Conservation (phyloP, 2,888 invertebrate genomes). For the Ichneumoninae sp. region DNA sequence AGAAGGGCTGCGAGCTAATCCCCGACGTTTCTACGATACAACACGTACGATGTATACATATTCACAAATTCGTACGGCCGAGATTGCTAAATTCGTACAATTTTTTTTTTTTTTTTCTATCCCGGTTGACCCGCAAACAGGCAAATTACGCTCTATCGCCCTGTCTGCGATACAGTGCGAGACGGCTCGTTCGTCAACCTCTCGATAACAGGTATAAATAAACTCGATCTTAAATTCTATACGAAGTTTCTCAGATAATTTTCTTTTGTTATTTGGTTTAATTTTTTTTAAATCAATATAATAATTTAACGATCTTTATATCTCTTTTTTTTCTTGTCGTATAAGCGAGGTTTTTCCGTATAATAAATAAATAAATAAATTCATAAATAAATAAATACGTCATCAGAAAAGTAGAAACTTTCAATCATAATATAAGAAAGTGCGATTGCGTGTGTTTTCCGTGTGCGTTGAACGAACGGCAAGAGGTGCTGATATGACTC, state of each 20-base stretch:
- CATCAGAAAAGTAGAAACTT: background rate
- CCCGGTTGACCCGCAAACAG: slow-evolving; percentile 62
- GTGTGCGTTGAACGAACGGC: background rate
- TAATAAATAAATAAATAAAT: too few species aligned
- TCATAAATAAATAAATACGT: too few species aligned
- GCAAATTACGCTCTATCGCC: background rate
- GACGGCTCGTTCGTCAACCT: too few species aligned
- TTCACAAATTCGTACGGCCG: slow-evolving; percentile 18
- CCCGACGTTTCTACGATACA: slow-evolving; percentile 26
- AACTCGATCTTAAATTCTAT: too few species aligned
- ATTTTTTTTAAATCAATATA: background rate
- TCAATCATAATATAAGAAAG: too few species aligned
- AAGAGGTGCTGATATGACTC: slow-evolving; percentile 33
- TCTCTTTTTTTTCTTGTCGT: too few species aligned
- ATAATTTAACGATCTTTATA: too few species aligned
- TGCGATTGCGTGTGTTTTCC: too few species aligned
- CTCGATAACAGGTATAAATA: too few species aligned
- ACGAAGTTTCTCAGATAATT: background rate
- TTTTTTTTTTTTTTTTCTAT: slow-evolving; percentile 61
- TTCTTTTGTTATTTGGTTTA: background rate
- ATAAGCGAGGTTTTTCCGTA: too few species aligned
- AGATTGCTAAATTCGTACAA: background rate
- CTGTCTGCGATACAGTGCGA: background rate
- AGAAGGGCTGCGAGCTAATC: slow-evolving; percentile 44
- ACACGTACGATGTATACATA: slow-evolving; percentile 27